phyloP scores from a whole-genome alignment of 92 coral and sea anemone genomes.

The Phymanthus crucifer region DNA sequence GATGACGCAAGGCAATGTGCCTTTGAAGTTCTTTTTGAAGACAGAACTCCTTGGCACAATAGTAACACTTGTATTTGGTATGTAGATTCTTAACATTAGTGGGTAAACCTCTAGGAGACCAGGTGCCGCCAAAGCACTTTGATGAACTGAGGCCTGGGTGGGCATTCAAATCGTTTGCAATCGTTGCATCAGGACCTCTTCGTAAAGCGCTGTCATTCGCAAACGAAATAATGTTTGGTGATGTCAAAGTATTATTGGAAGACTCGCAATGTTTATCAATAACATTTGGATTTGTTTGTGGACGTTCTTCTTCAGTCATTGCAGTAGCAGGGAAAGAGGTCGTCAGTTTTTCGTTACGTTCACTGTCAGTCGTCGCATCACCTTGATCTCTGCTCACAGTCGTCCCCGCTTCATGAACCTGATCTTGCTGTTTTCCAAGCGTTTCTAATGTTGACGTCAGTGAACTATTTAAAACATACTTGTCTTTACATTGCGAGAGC shows the following conservation, averaged over 20 bases:
- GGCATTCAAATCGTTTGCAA: neutral
- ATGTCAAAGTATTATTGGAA: neutral
- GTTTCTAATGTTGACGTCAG: neutral
- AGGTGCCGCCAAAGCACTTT: neutral
- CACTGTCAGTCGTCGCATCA: neutral
- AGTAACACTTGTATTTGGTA: neutral
- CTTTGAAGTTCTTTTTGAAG: constrained; percentile 1
- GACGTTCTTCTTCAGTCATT: neutral
- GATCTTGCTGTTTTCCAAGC: neutral
- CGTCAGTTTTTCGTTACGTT: neutral
- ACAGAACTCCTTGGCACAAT: neutral
- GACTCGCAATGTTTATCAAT: neutral
- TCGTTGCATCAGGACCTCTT: neutral
- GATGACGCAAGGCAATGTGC: constrained; percentile 15
- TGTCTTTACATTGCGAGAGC: neutral
- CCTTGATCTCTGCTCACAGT: neutral
- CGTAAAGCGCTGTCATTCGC: neutral
- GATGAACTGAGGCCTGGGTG: neutral
- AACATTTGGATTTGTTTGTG: neutral
- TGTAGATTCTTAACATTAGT: neutral
- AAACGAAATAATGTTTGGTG: neutral
- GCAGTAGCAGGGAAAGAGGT: too few species aligned
- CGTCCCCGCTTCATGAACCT: neutral
- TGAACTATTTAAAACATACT: neutral
- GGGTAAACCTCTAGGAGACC: neutral